These are phyloP conservation scores for Dasyprocta punctata DNA, from an alignment of 2,113 vertebrate species.

Conservation along the genomic window DNA sequence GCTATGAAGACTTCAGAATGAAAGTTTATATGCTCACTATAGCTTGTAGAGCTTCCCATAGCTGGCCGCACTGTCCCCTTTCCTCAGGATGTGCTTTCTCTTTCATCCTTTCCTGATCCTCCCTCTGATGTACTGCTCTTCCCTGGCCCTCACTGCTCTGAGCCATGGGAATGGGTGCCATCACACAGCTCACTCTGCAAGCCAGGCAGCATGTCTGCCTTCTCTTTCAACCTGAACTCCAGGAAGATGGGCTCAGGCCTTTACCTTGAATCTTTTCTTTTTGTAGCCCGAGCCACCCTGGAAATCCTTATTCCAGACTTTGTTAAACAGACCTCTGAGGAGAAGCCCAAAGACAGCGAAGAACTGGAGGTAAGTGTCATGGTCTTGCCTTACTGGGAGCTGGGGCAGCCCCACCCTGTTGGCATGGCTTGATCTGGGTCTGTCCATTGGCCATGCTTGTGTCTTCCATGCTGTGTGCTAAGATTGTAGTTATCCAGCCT, in stretches of 20 bases:
- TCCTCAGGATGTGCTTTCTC: not conserved
- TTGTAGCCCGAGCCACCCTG: conserved; percentile 97
- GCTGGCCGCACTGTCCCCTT: not conserved
- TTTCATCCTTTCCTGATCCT: not conserved
- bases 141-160: not conserved
- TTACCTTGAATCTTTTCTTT: conserved; percentile 47
- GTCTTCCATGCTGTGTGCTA: not conserved
- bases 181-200: not conserved
- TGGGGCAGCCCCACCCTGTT: not conserved
- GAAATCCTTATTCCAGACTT: conserved; percentile 99
- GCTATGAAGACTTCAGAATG: not conserved
- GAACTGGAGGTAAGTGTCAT: conserved; percentile 94
- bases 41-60: not conserved
- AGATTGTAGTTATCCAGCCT: not conserved
- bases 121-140: not conserved
- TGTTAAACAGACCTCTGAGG: conserved; percentile 98
- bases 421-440: not conserved
- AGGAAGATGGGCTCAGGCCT: not conserved
- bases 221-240: not conserved
- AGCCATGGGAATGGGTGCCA: not conserved
- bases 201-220: not conserved
- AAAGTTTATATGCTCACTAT: not conserved
- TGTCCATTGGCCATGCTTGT: no score
- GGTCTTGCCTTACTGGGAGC: not conserved
- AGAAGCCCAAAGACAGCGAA: conserved; percentile 97